These are phyloP conservation scores for Caenorhabditis afra DNA, from an alignment of 2,888 invertebrate species.

Conservation along the genomic window DNA sequence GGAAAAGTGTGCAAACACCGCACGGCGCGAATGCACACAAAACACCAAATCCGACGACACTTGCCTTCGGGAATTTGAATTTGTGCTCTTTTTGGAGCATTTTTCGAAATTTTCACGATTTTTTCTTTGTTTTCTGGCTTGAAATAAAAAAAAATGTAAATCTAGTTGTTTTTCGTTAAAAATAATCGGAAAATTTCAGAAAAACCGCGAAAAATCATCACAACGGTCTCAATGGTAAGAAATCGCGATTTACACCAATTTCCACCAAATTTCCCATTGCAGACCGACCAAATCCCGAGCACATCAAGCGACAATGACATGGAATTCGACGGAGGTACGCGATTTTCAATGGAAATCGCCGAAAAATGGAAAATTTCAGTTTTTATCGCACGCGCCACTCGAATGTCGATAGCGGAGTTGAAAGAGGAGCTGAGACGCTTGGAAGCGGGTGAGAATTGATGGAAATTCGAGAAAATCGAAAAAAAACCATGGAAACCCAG, in stretches of 20 bases:
- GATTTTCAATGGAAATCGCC: not conserved
- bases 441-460: not conserved
- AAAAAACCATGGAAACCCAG: conserved; percentile 5
- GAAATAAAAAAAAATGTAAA: too few relatives aligned
- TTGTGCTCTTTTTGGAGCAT: too few relatives aligned
- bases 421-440: conserved; percentile 8
- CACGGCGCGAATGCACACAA: conserved; percentile 3
- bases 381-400: conserved; percentile 9
- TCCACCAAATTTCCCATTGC: not conserved
- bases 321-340: conserved; percentile 9
- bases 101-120: too few relatives aligned
- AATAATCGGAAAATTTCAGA: not conserved
- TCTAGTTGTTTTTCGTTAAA: too few relatives aligned
- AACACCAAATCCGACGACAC: conserved; percentile 20
- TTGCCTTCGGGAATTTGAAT: conserved; percentile 35
- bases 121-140: not conserved
- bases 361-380: conserved; percentile 1
- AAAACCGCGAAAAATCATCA: not conserved
- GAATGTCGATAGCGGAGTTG: conserved; percentile 9
- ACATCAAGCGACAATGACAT: conserved; percentile 2
- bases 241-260: not conserved
- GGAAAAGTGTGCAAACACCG: conserved; percentile 28
- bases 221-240: not conserved
- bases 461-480: conserved; percentile 14
- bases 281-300: not conserved